Evolutionary conservation across 2,888 invertebrate species (phyloP), one percentile per base, ranked within the genome.

Genomic region (Diarsia rubi): DNA sequence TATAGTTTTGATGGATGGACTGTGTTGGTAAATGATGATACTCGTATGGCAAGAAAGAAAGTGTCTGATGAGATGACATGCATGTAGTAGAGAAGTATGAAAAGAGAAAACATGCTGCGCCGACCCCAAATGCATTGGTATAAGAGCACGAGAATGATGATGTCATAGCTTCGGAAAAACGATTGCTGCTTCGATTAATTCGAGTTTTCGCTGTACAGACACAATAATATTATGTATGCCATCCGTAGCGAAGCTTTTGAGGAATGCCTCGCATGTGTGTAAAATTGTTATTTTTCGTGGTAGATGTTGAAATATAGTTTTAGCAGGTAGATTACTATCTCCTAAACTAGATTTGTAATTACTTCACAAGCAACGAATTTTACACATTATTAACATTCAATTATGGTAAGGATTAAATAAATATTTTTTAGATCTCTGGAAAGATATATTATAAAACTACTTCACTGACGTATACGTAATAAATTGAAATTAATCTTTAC

Each of bases 341-440:
- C 45, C 3, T n/a, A 42, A 52, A 70, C 37, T 49, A 68, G 9
- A 70, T 70, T 47, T 52, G 12, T 69, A 44, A 75, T 75, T n/a
- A 57, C 42, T 42, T 75, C 19, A 16, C 9, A 42, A 27, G 19
- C 45, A 72, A 45, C 54, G 57, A 24, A 11, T 27, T 70, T 49
- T 47, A 44, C 31, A 31, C 16, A 27, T 45, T 49, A 47, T 75
- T 57, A 11, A 47, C 31, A 44, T 8, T n/a, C 42, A 42, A 8
- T 14, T 44, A 31, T 19, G 6, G 21, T 27, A 16, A n/a, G n/a
- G n/a, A n/a, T 8, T 27, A 64, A 45, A 24, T 47, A 27, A 47
- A 47, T 65, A 2, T 21, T 27, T 31, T 31, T 12, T n/a, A 66
- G 27, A 27, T 66, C 70, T 49, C 16, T 3, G 21, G 16, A 14